These are phyloP conservation scores for Stigmatopora nigra DNA, from an alignment of 2,113 vertebrate species.

Conservation along the genomic window DNA sequence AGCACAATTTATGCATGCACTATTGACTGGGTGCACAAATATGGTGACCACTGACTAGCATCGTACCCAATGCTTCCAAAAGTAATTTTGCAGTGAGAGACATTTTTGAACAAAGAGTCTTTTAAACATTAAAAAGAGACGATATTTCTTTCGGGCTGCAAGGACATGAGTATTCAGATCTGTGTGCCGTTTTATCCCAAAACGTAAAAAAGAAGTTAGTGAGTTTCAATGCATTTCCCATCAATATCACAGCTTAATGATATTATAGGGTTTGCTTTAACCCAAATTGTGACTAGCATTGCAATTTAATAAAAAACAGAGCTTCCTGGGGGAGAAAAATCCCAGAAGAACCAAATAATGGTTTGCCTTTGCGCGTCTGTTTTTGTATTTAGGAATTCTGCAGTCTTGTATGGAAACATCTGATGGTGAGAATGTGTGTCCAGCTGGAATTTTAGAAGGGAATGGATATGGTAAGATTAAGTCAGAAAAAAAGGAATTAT, in stretches of 20 bases:
- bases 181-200: no score
- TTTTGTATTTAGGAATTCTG: neutral
- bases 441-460: neutral
- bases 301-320: neutral
- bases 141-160: no score
- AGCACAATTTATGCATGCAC: neutral
- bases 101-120: no score
- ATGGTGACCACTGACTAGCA: no score
- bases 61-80: no score
- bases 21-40: neutral
- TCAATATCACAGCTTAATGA: neutral
- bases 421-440: neutral
- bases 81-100: no score
- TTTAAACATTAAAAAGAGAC: no score
- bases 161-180: no score
- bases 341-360: neutral
- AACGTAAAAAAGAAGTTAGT: no score
- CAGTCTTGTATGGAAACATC: neutral
- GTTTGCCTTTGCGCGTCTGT: neutral
- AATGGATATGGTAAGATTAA: neutral
- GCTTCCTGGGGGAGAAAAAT: neutral
- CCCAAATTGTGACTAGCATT: neutral
- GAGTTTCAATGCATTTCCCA: no score
- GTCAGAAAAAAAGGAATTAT: no score
- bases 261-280: neutral